Percentiles rank a stretch among this genome's conserved stretches.
Conservation (phyloP, 2,888 invertebrate species). For the Tenthredo distinguenda region DNA sequence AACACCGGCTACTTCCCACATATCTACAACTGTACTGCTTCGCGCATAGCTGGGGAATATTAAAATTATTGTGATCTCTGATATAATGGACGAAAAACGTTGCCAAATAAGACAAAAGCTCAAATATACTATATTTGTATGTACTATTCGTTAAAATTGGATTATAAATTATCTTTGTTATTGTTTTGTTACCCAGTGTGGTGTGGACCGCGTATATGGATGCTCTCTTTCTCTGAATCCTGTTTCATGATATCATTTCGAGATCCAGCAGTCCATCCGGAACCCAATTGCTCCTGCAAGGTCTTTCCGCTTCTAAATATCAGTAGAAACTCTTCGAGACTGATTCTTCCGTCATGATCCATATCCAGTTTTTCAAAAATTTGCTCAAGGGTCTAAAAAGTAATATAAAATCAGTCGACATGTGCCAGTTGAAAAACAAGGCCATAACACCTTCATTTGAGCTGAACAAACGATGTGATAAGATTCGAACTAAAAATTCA, state of each 20-base stretch:
- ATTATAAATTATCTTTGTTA: not conserved
- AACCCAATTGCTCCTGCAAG: constrained; percentile 63
- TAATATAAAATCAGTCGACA: not conserved
- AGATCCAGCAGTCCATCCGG: constrained; percentile 65
- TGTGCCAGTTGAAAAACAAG: not conserved
- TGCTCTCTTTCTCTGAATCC: constrained; percentile 63
- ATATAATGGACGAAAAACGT: not conserved
- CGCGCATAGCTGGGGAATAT: constrained; percentile 60
- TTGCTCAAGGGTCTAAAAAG: constrained; percentile 79
- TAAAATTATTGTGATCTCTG: constrained; percentile 11
- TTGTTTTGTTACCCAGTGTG: constrained; percentile 61
- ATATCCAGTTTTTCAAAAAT: constrained; percentile 84
- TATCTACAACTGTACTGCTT: constrained; percentile 81
- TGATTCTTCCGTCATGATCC: constrained; percentile 83
- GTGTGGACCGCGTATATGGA: constrained; percentile 64
- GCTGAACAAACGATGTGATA: not conserved
- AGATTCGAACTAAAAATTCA: not conserved
- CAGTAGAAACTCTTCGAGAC: constrained; percentile 84
- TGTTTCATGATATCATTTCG: constrained; percentile 63
- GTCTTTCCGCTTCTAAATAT: constrained; percentile 80
- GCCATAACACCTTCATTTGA: not conserved
- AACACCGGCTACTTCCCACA: constrained; percentile 87
- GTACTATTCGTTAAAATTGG: not conserved
- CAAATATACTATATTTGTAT: not conserved
- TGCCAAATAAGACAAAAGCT: not conserved